phyloP scores from a whole-genome alignment of 2,797 vertebrate species.

The Notamacropus eugenii region DNA sequence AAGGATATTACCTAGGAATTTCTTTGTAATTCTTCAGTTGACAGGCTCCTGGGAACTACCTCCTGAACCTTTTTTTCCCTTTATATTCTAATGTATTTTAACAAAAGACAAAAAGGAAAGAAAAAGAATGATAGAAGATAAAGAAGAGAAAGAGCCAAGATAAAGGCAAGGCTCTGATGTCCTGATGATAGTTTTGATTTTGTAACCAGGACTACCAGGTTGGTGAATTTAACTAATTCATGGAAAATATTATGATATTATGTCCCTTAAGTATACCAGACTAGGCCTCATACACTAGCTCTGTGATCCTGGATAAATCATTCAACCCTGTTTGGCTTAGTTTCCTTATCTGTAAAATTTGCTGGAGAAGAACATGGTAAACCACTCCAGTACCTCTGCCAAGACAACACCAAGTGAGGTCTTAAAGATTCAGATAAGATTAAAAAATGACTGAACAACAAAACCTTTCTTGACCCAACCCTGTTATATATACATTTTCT shows the following conservation, averaged over 20 bases:
- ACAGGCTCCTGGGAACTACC: neutral
- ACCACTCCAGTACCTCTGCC: no score
- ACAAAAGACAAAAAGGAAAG: neutral
- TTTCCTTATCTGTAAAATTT: no score
- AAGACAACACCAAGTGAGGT: no score
- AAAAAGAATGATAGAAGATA: neutral
- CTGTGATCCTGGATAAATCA: neutral
- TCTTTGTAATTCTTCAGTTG: constrained; percentile 29
- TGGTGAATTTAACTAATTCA: neutral
- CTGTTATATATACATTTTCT: no score
- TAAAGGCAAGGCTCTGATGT: neutral
- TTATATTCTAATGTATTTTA: neutral
- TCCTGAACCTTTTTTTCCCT: neutral
- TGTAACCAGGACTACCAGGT: neutral
- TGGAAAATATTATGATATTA: neutral
- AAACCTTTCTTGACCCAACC: no score
- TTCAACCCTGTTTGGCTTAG: neutral
- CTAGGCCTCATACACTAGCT: neutral
- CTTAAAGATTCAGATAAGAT: no score
- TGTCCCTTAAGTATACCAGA: neutral
- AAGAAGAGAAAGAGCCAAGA: neutral
- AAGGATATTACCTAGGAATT: neutral
- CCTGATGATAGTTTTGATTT: neutral
- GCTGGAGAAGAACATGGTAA: no score
- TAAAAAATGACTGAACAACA: no score